Conservation (phyloP, 2,113 vertebrate species). For the Nematolebias whitei region DNA sequence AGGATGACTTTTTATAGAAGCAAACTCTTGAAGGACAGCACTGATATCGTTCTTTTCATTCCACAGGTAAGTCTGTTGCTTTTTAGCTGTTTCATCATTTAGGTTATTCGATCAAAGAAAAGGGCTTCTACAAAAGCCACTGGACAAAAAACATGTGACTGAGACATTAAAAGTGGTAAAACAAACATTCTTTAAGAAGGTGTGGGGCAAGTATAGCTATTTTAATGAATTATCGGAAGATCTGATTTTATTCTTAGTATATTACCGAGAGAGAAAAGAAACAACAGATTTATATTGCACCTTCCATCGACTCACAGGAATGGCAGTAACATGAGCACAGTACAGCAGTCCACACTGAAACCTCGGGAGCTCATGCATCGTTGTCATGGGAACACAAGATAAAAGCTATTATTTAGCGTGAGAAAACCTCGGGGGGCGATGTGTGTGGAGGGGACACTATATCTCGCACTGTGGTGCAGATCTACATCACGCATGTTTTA, state of each 20-base stretch:
- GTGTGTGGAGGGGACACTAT: background rate
- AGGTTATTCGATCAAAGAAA: too few species aligned
- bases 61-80: slow-evolving; percentile 49
- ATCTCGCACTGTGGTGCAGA: slow-evolving; percentile 18
- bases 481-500: slow-evolving; percentile 30
- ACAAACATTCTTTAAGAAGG: background rate
- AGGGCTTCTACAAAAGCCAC: slow-evolving; percentile 43
- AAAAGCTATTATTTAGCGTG: slow-evolving; percentile 21
- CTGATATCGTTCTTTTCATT: slow-evolving; percentile 36
- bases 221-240: slow-evolving; percentile 56
- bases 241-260: slow-evolving; percentile 44
- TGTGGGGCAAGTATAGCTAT: slow-evolving; percentile 46
- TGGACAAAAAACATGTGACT: slow-evolving; percentile 25
- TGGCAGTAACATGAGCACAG: slow-evolving; percentile 54
- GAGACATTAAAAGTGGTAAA: too few species aligned
- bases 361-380: slow-evolving; percentile 30
- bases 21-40: slow-evolving; percentile 44
- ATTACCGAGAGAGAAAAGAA: slow-evolving; percentile 39
- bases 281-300: slow-evolving; percentile 58
- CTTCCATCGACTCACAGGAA: slow-evolving; percentile 50
- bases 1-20: slow-evolving; percentile 49
- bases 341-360: slow-evolving; percentile 29
- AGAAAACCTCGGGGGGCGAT: slow-evolving; percentile 1
- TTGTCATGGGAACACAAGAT: slow-evolving; percentile 62
- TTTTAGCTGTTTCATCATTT: slow-evolving; percentile 58